phyloP scores from a whole-genome alignment of 2,888 invertebrate genomes.

The Craniophora ligustri region DNA sequence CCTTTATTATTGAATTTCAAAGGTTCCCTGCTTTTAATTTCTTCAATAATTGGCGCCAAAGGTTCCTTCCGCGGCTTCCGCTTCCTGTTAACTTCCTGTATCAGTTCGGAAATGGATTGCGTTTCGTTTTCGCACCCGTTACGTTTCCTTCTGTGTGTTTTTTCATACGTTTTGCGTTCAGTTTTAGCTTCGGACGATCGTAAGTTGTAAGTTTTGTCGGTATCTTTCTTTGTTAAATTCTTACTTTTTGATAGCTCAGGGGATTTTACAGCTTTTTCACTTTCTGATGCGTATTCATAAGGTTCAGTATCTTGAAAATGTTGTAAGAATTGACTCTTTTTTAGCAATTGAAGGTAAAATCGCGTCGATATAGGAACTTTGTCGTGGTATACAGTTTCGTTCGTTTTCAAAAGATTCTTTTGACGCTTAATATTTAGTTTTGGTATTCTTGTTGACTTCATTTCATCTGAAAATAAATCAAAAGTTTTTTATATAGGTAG shows the following conservation, averaged over 20 bases:
- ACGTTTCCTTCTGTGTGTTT: slow-evolving; percentile 61
- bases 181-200: slow-evolving; percentile 76
- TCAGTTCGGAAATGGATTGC: slow-evolving; percentile 42
- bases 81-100: slow-evolving; percentile 51
- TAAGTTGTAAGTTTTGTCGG: slow-evolving; percentile 76
- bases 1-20: slow-evolving; percentile 67
- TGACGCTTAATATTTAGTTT: slow-evolving; percentile 71
- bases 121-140: slow-evolving; percentile 47
- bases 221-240: slow-evolving; percentile 58
- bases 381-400: slow-evolving; percentile 80
- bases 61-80: slow-evolving; percentile 68
- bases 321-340: slow-evolving; percentile 78
- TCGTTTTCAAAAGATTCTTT: slow-evolving; percentile 73
- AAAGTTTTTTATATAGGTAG: neutral
- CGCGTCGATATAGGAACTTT: slow-evolving; percentile 83
- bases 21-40: slow-evolving; percentile 75
- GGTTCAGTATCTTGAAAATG: slow-evolving; percentile 72
- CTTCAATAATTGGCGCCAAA: slow-evolving; percentile 80
- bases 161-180: slow-evolving; percentile 73
- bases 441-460: slow-evolving; percentile 59
- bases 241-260: slow-evolving; percentile 62
- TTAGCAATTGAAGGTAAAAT: slow-evolving; percentile 80
- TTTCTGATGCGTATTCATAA: slow-evolving; percentile 82
- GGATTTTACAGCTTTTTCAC: slow-evolving; percentile 67
- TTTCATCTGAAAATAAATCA: slow-evolving; percentile 61